Evolutionary conservation across 2,888 invertebrate species (phyloP).

Genomic region (Norana najaformis): DNA sequence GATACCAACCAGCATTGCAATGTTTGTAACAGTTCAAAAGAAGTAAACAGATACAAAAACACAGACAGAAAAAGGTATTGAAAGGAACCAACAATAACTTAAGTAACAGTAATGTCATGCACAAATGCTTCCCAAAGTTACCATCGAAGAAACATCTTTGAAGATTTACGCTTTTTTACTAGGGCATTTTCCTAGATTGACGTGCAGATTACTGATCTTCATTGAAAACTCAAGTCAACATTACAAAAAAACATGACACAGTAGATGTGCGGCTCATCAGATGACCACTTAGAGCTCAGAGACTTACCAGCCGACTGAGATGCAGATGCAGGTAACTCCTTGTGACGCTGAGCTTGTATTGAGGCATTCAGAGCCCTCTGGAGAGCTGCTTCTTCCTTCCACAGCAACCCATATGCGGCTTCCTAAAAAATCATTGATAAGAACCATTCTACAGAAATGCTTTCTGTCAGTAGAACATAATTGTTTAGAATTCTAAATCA

Average conservation of each 20-base stretch:
- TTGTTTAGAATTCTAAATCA: background rate
- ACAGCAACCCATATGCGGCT: slow-evolving; percentile 55
- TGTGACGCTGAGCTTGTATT: slow-evolving; percentile 51
- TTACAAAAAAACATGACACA: background rate
- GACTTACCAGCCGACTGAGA: slow-evolving; percentile 19
- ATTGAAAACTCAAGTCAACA: background rate
- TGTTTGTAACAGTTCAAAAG: too few relatives aligned
- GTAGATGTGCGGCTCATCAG: background rate
- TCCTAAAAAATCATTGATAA: slow-evolving; percentile 49
- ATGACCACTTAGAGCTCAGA: background rate
- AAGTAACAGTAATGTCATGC: too few relatives aligned
- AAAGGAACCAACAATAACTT: too few relatives aligned
- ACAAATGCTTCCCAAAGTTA: too few relatives aligned
- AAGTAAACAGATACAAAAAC: background rate
- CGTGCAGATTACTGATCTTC: background rate
- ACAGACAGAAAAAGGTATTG: background rate
- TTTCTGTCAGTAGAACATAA: background rate
- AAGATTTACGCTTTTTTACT: too few relatives aligned
- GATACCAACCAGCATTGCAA: too few relatives aligned
- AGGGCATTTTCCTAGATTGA: too few relatives aligned
- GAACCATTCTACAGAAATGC: background rate
- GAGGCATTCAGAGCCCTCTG: slow-evolving; percentile 62
- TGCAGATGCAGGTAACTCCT: background rate
- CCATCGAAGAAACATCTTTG: too few relatives aligned
- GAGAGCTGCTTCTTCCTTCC: slow-evolving; percentile 61